Base-by-base conservation (phyloP, 1,140 invertebrate genomes). In the Tetramorium simillimum region DNA sequence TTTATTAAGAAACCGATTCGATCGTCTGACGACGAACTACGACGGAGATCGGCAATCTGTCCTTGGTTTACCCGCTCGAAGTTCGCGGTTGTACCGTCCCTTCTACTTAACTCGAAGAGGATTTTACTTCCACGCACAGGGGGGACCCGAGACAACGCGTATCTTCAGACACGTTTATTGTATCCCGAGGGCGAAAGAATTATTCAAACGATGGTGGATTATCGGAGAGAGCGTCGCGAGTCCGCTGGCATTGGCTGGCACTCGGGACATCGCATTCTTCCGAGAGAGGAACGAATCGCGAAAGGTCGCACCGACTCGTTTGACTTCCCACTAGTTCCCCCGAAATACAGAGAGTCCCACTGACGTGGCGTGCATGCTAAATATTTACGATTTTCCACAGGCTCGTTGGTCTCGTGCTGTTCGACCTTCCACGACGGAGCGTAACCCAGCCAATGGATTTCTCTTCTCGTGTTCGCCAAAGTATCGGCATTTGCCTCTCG, bases 181-280 rank as follows among this genome's bases (percentile, higher is more conserved):
- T n/a, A 14, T n/a, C 60, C 7, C 16, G 21, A 28, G 14, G 33
- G 24, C 16, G 67, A 46, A 43, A 73, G 46, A 73, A 82, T 82
- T 73, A 73, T 82, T 58, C 67, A 60, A 82, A 73, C 67, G 65
- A 82, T 33, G 51, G 67, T 46, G 18, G 37, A 82, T 82, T 82
- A 70, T 82, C 65, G 37, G 24, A 21, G 37, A 58, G 16, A 0
- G 46, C 16, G 16, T 56, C 33, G 77, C 46, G 33, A 58, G 58
- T 10, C 43, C 21, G 24, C 43, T 21, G 58, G 3, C 69, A 75
- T 84, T 84, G 70, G 56, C 43, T n/a, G n/a, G 40, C 43, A 51
- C 37, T 62, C 67, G 33, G 46, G 60, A 46, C 28, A 24, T 65
- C 53, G 58, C 28, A 43, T 85, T 51, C 65, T 40, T 14, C 58